These are phyloP conservation scores for Brachionus rotundiformis DNA, from an alignment of 1,140 invertebrate species.

Conservation along the genomic window DNA sequence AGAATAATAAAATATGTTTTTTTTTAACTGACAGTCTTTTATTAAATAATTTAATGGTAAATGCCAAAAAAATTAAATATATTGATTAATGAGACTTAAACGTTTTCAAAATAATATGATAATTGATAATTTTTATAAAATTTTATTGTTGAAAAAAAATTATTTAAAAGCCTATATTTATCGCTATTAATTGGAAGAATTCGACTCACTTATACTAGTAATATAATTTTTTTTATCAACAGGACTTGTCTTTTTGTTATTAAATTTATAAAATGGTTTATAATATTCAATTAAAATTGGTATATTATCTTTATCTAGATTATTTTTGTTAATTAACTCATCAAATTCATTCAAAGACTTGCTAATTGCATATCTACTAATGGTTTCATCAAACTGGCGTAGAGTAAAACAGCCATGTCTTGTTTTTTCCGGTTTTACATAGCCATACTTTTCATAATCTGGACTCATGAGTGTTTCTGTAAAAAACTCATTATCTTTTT, in stretches of 20 bases:
- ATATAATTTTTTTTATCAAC: neutral
- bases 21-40: no score
- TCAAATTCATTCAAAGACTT: constrained; percentile 17
- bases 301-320: neutral
- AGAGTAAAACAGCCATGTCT: neutral
- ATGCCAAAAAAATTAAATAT: neutral
- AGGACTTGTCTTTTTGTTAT: neutral
- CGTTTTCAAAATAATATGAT: no score
- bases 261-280: constrained; percentile 43
- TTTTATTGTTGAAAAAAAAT: neutral
- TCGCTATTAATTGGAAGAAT: no score
- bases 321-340: neutral
- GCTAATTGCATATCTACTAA: neutral
- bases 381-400: constrained; percentile 41
- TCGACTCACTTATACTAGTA: neutral
- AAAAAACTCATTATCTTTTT: constrained; percentile 35
- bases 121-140: no score
- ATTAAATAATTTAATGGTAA: no score
- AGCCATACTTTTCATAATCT: constrained; percentile 48
- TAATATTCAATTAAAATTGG: constrained; percentile 18
- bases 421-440: constrained; percentile 38
- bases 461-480: neutral
- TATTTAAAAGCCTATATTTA: no score
- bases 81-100: no score
- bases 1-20: no score